Percentiles rank a stretch among this genome's conserved stretches.
These are phyloP conservation scores for Eristalis tenax DNA, from an alignment of 2,888 invertebrate genomes.

Conservation along the genomic window DNA sequence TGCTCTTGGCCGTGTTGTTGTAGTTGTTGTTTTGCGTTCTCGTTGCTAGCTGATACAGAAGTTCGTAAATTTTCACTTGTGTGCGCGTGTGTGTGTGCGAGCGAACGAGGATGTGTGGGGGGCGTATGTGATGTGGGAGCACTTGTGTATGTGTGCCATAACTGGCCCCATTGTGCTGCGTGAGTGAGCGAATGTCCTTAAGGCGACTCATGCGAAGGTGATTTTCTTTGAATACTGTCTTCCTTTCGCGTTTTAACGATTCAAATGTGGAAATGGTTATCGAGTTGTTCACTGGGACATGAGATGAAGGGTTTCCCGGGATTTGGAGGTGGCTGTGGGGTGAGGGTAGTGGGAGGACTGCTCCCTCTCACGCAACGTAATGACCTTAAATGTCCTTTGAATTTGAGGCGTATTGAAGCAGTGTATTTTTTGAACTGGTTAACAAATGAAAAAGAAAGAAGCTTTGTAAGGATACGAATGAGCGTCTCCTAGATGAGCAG, in stretches of 20 bases:
- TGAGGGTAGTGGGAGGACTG: not conserved
- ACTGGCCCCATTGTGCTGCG: not conserved
- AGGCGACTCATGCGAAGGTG: not conserved
- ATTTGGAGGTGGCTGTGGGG: not conserved
- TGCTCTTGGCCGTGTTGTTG: not conserved
- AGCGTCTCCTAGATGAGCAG: not conserved
- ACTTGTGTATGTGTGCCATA: not conserved
- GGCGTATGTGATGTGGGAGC: not conserved
- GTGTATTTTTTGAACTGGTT: not conserved
- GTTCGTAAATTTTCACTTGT: not conserved
- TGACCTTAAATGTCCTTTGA: not conserved
- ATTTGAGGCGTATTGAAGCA: not conserved
- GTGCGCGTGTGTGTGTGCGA: not conserved
- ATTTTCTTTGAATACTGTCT: not conserved
- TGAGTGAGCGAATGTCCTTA: not conserved
- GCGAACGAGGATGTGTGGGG: not conserved
- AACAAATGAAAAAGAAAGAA: not conserved
- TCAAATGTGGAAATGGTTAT: not conserved
- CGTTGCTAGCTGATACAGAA: not conserved
- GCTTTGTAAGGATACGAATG: not conserved
- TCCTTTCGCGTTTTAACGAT: not conserved
- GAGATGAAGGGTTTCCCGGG: not conserved
- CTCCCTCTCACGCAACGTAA: not conserved
- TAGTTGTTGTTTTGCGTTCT: not conserved
- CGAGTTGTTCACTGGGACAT: not conserved